Base-by-base conservation (phyloP, 53 echinoderm and acorn worm genomes). In the Paracentrotus lividus region DNA sequence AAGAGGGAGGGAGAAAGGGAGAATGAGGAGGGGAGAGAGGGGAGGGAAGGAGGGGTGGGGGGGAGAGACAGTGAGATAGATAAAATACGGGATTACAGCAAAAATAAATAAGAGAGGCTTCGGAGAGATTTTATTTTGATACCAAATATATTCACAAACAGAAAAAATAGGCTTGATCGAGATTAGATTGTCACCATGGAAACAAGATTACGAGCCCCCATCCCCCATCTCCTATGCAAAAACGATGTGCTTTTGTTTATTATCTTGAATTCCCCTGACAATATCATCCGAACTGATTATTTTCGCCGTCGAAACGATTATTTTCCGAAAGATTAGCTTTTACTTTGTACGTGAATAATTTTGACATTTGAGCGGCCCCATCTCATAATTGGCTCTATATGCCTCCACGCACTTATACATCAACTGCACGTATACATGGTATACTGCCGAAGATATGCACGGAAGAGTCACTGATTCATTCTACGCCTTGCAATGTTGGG, bases 301-400 rank as follows among this genome's bases (percentile, higher is more conserved):
- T 81, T 81, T 81, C 49, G 81, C 81, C 49, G 47, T 81, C 81
- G 81, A 47, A 81, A 81, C 49, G 81, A 81, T 81, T 81, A 81
- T 81, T 81, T 78, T 81, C 81, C 81, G 47, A 45, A 81, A 81
- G 81, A 81, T 81, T 81, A 81, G 49, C 24, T 47, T 13, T 26
- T n/a, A n/a, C 29, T 76, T 76, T 76, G 44, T 81, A 47, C 47
- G 47, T 81, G 45, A 47, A 81, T 81, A 47, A n/a, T 81, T 81
- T 81, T 81, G 81, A 49, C 81, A 81, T 81, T 81, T 81, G 45
- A 27, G 44, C 81, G 81, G 12, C 81, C 81, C 81, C 44, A 81
- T 81, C 81, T 45, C 44, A 81, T 81, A 47, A 81, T 81, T 81
- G 81, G 27, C 45, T 81, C 45, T 8, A 27, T 38, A 81, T 23